phyloP scores from a whole-genome alignment of 92 coral and sea anemone species.

The Diadumene lineata region DNA sequence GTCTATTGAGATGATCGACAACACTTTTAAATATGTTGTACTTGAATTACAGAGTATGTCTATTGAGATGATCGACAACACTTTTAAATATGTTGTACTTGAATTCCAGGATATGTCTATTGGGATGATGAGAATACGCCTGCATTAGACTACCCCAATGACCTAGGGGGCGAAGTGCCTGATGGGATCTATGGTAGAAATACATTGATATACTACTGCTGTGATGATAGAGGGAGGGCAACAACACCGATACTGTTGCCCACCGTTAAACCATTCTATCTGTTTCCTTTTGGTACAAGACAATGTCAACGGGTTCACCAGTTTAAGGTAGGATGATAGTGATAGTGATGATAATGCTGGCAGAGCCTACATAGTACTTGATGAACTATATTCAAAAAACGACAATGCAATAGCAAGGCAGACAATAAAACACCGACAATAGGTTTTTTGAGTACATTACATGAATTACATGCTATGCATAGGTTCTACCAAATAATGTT shows the following conservation, averaged over 20 bases:
- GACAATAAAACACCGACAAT: no score
- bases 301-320: slow-evolving; percentile 69
- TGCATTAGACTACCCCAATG: slow-evolving; percentile 66
- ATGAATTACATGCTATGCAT: no score
- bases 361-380: no score
- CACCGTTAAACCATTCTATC: slow-evolving; percentile 62
- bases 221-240: slow-evolving; percentile 68
- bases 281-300: slow-evolving; percentile 66
- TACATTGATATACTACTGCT: slow-evolving; percentile 82
- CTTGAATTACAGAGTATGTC: no score
- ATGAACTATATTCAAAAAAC: no score
- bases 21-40: no score
- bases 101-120: slow-evolving; percentile 64
- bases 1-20: no score
- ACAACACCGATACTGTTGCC: slow-evolving; percentile 59
- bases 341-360: neutral
- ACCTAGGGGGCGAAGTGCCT: slow-evolving; percentile 64
- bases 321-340: slow-evolving; percentile 41
- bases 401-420: no score
- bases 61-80: no score
- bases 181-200: slow-evolving; percentile 75
- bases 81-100: neutral
- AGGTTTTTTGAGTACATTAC: no score
- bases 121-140: slow-evolving; percentile 86
- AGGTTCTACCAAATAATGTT: neutral